Percentiles rank a stretch among this genome's conserved stretches.
Evolutionary conservation across 2,888 invertebrate species (phyloP).

Genomic region (Microdon myrmicae): DNA sequence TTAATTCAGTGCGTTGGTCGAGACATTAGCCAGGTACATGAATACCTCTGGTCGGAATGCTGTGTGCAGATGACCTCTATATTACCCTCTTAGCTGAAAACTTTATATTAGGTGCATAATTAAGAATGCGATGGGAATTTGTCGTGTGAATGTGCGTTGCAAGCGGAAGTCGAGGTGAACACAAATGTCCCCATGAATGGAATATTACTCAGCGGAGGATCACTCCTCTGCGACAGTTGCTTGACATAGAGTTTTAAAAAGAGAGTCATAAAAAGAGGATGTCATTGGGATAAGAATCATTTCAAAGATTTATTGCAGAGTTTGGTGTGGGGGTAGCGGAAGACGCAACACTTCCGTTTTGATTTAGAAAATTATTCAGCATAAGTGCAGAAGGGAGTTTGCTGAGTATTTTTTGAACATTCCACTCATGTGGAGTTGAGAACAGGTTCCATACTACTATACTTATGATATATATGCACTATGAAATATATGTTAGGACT

Average conservation of each 20-base stretch:
- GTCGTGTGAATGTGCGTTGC: background rate
- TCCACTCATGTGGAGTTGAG: too few relatives aligned
- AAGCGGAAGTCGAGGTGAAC: conserved; percentile 1
- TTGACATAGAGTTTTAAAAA: conserved; percentile 2
- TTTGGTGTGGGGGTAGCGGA: too few relatives aligned
- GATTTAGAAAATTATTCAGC: too few relatives aligned
- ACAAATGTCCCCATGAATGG: conserved; percentile 5
- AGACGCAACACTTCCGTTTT: too few relatives aligned
- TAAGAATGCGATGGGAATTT: conserved; percentile 34
- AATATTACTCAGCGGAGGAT: background rate
- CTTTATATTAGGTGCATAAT: conserved; percentile 28
- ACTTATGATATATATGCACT: too few relatives aligned
- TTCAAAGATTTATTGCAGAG: too few relatives aligned
- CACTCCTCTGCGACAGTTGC: too few relatives aligned
- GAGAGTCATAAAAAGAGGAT: background rate
- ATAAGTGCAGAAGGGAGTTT: too few relatives aligned
- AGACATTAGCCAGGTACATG: conserved; percentile 32
- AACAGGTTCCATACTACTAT: too few relatives aligned
- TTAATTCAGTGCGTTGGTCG: conserved; percentile 41
- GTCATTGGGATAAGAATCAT: background rate
- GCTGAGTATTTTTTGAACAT: too few relatives aligned
- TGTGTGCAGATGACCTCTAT: conserved; percentile 16
- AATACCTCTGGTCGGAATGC: background rate
- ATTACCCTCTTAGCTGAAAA: too few relatives aligned
- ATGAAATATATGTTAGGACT: too few relatives aligned